phyloP scores from a whole-genome alignment of 2,113 vertebrate species.

The Danio rerio region GRCz12tu NC_133199.1:10412501-10413000 shows the following conservation, averaged over 20 bases:
- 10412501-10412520: too few species aligned
- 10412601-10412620: too few species aligned
- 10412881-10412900: constrained; percentile 18
- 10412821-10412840: background rate
- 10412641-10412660: too few species aligned
- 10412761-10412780: background rate
- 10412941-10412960: constrained; percentile 13
- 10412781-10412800: background rate
- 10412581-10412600: too few species aligned
- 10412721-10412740: background rate
- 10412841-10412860: background rate
- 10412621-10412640: too few species aligned
- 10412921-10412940: constrained; percentile 5
- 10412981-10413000: background rate
- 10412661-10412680: background rate
- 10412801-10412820: constrained; percentile 9
- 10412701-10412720: background rate
- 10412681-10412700: too few species aligned
- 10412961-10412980: background rate
- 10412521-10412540: too few species aligned
- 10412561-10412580: too few species aligned
- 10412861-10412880: constrained; percentile 23
- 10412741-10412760: background rate
- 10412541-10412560: too few species aligned
- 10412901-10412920: constrained; percentile 4